Evolutionary conservation across 2,888 invertebrate genomes (phyloP).

Genomic region (Smittia sp.): DNA sequence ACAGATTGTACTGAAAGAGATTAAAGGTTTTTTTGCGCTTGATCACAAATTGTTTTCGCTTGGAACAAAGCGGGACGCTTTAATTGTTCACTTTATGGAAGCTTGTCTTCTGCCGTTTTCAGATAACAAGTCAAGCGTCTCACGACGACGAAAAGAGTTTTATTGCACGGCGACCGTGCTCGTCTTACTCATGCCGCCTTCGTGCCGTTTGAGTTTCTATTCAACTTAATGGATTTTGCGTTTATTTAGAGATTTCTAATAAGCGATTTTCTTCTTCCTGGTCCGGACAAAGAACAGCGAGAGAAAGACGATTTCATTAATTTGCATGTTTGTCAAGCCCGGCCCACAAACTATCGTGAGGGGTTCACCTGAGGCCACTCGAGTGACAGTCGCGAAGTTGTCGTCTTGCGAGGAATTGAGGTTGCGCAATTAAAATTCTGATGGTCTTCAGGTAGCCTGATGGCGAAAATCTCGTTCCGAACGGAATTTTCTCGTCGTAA

Average conservation of each 20-base stretch:
- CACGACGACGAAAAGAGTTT: neutral
- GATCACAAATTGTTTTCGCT: constrained; percentile 8
- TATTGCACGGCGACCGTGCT: neutral
- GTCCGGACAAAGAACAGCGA: too few relatives aligned
- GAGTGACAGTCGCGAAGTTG: neutral
- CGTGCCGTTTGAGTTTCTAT: neutral
- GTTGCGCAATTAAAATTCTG: constrained; percentile 23
- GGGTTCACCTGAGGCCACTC: neutral
- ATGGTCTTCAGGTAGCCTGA: neutral
- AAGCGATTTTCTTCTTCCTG: too few relatives aligned
- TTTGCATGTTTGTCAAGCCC: constrained; percentile 7
- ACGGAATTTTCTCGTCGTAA: constrained; percentile 3
- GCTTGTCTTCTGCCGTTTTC: neutral
- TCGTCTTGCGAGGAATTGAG: neutral
- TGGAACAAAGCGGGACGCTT: neutral
- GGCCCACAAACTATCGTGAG: neutral
- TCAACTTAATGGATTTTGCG: neutral
- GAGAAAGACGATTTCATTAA: neutral
- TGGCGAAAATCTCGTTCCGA: neutral
- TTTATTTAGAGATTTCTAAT: too few relatives aligned
- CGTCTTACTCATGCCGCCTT: constrained; percentile 13
- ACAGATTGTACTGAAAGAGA: neutral
- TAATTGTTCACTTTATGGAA: constrained; percentile 13
- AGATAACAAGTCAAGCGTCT: neutral
- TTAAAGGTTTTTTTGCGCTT: neutral